Percentiles rank a stretch among this genome's conserved stretches.
phyloP scores from a whole-genome alignment of 2,797 vertebrate species.

The Enteromius radiatus region DNA sequence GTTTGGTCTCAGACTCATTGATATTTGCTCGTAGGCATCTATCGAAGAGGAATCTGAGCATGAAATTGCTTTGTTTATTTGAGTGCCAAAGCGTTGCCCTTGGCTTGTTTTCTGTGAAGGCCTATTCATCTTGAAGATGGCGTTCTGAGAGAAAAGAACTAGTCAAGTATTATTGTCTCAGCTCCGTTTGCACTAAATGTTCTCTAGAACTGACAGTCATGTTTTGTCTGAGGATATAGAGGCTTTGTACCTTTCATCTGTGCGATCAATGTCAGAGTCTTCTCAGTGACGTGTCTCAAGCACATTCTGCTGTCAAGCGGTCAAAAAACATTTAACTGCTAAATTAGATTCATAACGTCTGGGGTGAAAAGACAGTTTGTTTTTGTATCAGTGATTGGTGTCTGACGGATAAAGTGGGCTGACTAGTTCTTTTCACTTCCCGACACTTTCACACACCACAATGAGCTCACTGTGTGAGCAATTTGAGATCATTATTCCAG shows the following conservation, averaged over 20 bases:
- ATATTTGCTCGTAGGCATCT: constrained; percentile 17
- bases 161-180: background rate
- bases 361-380: constrained; percentile 17
- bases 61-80: constrained; percentile 42
- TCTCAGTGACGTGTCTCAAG: background rate
- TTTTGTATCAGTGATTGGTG: constrained; percentile 29
- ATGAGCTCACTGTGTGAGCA: constrained; percentile 32
- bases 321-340: constrained; percentile 19
- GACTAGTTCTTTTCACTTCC: constrained; percentile 42
- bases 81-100: background rate
- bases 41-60: constrained; percentile 31
- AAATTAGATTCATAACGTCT: constrained; percentile 24
- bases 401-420: constrained; percentile 39
- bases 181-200: background rate
- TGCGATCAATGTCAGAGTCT: constrained; percentile 17
- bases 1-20: background rate
- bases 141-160: background rate
- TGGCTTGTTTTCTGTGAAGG: background rate
- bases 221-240: background rate
- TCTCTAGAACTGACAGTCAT: background rate
- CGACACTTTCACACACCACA: constrained; percentile 33
- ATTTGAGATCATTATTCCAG: constrained; percentile 38
- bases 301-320: constrained; percentile 14
- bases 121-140: constrained; percentile 7
- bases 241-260: background rate